phyloP scores from a whole-genome alignment of 1,140 invertebrate species.

The Plectrocnemia conspersa region DNA sequence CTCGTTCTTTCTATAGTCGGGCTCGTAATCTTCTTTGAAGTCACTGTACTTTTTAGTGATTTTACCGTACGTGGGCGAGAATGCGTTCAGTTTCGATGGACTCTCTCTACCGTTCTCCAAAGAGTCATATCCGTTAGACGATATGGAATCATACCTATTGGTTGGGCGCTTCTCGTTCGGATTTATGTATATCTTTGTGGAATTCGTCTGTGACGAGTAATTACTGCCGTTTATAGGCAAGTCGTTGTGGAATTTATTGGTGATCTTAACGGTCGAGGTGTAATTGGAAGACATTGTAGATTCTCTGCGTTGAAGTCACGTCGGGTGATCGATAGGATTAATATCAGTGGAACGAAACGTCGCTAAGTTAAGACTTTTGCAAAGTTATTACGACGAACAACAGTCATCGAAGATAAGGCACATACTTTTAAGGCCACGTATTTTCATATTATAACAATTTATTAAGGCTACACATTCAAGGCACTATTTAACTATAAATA shows the following conservation, averaged over 20 bases:
- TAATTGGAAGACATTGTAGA: constrained; percentile 11
- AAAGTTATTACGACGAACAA: neutral
- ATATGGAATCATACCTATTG: neutral
- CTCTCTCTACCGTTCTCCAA: neutral
- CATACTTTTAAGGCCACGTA: neutral
- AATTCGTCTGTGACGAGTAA: neutral
- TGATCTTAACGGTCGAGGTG: constrained; percentile 12
- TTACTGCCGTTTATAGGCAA: too few relatives aligned
- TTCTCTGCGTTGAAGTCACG: too few relatives aligned
- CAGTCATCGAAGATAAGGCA: constrained; percentile 8
- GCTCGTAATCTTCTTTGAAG: constrained; percentile 24
- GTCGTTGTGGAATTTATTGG: constrained; percentile 6
- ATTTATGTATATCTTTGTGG: constrained; percentile 9
- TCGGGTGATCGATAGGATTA: neutral
- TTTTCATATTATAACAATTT: too few relatives aligned
- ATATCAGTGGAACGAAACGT: neutral
- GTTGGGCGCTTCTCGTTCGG: constrained; percentile 5
- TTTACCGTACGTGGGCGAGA: neutral
- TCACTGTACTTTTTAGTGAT: constrained; percentile 12
- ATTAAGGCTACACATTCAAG: too few relatives aligned
- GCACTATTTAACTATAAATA: too few relatives aligned
- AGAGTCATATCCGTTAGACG: constrained; percentile 1
- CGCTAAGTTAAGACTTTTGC: neutral
- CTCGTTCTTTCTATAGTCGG: constrained; percentile 20
- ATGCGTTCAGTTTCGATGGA: neutral